These are phyloP conservation scores for Pitangus sulphuratus DNA, from an alignment of 2,797 vertebrate species.

Conservation along the genomic window DNA sequence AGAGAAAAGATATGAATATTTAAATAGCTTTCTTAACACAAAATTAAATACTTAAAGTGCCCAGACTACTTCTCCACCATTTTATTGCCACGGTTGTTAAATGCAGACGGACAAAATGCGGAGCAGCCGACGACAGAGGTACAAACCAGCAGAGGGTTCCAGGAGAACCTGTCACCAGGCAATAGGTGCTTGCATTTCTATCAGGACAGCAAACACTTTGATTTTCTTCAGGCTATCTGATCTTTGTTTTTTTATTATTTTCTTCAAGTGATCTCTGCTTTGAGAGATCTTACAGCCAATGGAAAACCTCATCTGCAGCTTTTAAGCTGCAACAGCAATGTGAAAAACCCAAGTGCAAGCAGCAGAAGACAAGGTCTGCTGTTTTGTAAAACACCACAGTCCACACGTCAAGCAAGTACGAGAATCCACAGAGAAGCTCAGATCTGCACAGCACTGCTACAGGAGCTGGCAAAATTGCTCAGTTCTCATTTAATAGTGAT, in stretches of 20 bases:
- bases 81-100: neutral
- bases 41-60: conserved; percentile 62
- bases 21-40: conserved; percentile 58
- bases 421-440: neutral
- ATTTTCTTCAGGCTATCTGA: neutral
- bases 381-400: neutral
- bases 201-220: neutral
- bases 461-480: neutral
- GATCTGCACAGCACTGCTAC: neutral
- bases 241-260: neutral
- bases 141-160: neutral
- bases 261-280: neutral
- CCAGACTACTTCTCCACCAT: neutral
- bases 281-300: neutral
- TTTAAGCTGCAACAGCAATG: neutral
- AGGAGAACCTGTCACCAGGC: neutral
- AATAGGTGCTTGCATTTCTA: neutral
- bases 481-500: neutral
- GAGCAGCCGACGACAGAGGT: rapidly evolving
- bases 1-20: conserved; percentile 55
- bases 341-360: neutral
- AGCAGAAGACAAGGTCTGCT: neutral
- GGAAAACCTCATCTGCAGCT: neutral
- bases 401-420: neutral
- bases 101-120: neutral